A percentile compares a stretch with the other conserved stretches of the same genome.
phyloP scores from a whole-genome alignment of 2,888 invertebrate genomes.

The Nomada fucata region DNA sequence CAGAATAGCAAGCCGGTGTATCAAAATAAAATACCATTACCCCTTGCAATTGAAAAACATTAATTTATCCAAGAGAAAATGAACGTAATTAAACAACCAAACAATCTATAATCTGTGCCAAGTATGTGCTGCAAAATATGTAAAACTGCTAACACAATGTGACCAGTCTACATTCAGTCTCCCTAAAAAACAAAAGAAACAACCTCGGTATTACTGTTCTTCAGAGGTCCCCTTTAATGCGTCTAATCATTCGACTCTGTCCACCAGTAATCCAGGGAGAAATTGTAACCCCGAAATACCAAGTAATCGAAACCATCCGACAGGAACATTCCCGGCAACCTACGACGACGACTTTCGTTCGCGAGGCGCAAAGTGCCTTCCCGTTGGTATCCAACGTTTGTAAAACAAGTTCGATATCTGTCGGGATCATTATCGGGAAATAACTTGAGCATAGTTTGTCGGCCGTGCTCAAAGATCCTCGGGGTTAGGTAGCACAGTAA shows the following conservation, averaged over 20 bases:
- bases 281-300: neutral
- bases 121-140: too few relatives aligned
- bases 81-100: too few relatives aligned
- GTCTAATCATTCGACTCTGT: neutral
- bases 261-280: neutral
- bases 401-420: constrained; percentile 28
- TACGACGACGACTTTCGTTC: neutral
- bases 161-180: too few relatives aligned
- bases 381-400: constrained; percentile 5
- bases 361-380: neutral
- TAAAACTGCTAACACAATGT: too few relatives aligned
- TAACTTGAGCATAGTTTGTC: constrained; percentile 51
- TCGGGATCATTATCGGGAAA: constrained; percentile 45
- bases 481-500: constrained; percentile 6
- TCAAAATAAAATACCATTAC: too few relatives aligned
- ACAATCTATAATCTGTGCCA: too few relatives aligned
- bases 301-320: neutral
- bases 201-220: neutral
- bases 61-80: too few relatives aligned
- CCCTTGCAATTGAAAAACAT: too few relatives aligned
- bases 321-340: neutral
- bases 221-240: neutral
- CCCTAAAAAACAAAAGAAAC: too few relatives aligned
- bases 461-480: constrained; percentile 17
- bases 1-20: too few relatives aligned